phyloP scores from a whole-genome alignment of 2,113 vertebrate genomes.

The Saiga tatarica region DNA sequence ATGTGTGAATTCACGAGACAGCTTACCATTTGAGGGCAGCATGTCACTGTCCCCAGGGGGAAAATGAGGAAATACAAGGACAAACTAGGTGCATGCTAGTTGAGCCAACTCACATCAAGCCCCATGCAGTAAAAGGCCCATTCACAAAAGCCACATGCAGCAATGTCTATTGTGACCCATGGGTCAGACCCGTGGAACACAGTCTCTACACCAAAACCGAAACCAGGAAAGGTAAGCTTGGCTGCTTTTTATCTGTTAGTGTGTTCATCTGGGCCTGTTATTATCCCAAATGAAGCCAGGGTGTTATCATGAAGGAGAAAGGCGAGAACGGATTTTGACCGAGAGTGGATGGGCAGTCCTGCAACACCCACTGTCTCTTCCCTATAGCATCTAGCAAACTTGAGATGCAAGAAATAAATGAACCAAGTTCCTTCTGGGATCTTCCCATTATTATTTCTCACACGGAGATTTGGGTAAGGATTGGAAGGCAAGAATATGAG shows the following conservation, averaged over 20 bases:
- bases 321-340: background rate
- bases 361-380: background rate
- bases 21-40: background rate
- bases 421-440: rapidly evolving
- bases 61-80: background rate
- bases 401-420: rapidly evolving
- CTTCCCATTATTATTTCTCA: background rate
- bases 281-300: background rate
- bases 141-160: rapidly evolving
- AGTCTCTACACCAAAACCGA: rapidly evolving
- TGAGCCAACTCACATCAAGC: too few relatives aligned
- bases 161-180: rapidly evolving
- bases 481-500: background rate
- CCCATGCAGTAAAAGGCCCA: too few relatives aligned
- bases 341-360: background rate
- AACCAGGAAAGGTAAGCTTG: background rate
- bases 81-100: rapidly evolving
- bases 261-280: rapidly evolving
- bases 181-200: rapidly evolving
- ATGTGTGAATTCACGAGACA: background rate
- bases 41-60: rapidly evolving
- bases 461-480: rapidly evolving
- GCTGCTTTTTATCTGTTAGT: too few relatives aligned
- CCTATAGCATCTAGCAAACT: background rate
- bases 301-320: background rate